Evolutionary conservation across 2,797 vertebrate genomes (phyloP), one percentile per base, ranked within the genome.

Genomic region (Tauraco hartlaubi): DNA sequence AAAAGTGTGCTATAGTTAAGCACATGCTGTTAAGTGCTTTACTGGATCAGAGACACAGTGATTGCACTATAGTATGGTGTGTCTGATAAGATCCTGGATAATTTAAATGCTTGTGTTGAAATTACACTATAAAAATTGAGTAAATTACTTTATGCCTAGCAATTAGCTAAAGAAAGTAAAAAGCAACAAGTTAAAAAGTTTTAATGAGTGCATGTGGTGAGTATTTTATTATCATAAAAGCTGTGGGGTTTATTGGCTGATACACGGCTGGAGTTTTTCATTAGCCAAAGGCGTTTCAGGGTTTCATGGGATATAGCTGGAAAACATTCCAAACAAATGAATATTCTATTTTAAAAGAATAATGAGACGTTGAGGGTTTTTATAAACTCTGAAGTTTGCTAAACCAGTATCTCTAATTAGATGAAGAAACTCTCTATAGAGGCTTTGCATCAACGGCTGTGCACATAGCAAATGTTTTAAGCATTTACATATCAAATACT

Each of bases 261-360:
- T 87, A 81, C 3, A 64, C 80, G 83, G 55, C 83, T 87, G 78
- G 85, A 82, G 80, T 59, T 77, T 89, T 93, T 88, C 87, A 89
- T 95, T 92, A 85, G 71, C 94, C 89, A 81, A 63, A 85, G 74
- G 73, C 93, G 5, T 94, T 94, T 96, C 59, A 90, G 77, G n/a
- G 84, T 96, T 95, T 83, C 78, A 77, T 96, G 95, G 78, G 85
- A 83, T 94, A 71, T 88, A 89, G 92, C 87, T 87, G 85, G 85
- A 96, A 97, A 95, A 67, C 68, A 81, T 96, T 97, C 91, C 90
- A 86, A 97, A 96, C 88, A 90, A 96, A 96, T 95, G 63, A 96
- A 95, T 94, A 95, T 92, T 95, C 82, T 37, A 8, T 95, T 96
- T 96, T 97, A 78, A 94, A 96, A 94, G 85, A 95, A 95, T 97